Base-by-base conservation (phyloP, 2,888 invertebrate species). In the Coleophora deauratella region DNA sequence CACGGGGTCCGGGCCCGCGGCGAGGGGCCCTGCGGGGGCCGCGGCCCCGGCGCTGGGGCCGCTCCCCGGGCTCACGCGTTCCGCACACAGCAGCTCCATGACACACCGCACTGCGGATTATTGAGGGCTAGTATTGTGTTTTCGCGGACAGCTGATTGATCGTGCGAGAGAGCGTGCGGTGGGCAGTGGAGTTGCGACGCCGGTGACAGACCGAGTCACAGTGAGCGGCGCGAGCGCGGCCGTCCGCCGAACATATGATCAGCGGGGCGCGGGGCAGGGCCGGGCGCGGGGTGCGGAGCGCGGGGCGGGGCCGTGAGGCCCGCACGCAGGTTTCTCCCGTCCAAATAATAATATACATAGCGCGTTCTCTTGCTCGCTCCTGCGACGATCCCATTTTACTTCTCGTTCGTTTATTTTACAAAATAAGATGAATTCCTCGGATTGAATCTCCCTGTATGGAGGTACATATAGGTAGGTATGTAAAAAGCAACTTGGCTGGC, bases 1-100 rank as follows among this genome's bases (percentile, higher is more conserved):
- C 57, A 89, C 91, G 40, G 93, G 93, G 85, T 96, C 96, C 48
- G 88, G 77, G 57, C 87, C 87, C 10, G 91, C 91, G 50, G 62
- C 51, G 41, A 59, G 57, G 47, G 59, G 59, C 55, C 56, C 59
- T 51, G 56, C 59, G 51, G 51, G 60, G 54, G 54, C 50, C 48
- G 59, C 51, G 58, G 68, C 47, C 65, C 57, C 85, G 46, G 59
- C 57, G 46, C 62, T 63, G 52, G 59, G 58, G 62, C n/a, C n/a
- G n/a, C 72, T 72, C 54, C 63, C 59, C 55, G 86, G 80, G 65
- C 80, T 81, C 65, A 88, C 88, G 59, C 86, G 87, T 74, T 88
- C 88, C 66, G 84, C 86, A 65, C 88, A 88, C 72, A 88, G 73
- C 72, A 88, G 82, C 81, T 88, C 88, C 88, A 88, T 88, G 62